A percentile compares a stretch with the other conserved stretches of the same genome.
phyloP scores from a whole-genome alignment of 2,797 vertebrate genomes.

The Limosa lapponica region DNA sequence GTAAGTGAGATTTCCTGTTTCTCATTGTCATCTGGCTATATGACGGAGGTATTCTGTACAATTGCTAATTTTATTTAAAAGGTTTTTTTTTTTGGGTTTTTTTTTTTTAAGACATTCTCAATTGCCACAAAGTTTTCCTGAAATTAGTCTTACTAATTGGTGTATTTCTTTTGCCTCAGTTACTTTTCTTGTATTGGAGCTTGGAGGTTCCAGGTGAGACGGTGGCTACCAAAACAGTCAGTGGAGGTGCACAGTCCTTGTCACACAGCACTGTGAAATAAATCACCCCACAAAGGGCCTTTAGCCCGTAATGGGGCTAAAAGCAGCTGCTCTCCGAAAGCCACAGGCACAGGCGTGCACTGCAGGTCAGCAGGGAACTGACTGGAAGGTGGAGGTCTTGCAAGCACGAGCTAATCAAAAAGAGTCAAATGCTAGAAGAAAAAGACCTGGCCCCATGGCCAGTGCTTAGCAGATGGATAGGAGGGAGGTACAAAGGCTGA shows the following conservation, averaged over 20 bases:
- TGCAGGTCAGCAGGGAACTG: background rate
- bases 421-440: background rate
- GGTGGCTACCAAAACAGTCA: background rate
- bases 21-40: background rate
- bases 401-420: background rate
- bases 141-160: background rate
- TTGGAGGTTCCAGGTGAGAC: background rate
- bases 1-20: conserved; percentile 63
- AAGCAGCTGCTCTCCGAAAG: background rate
- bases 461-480: background rate
- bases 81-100: no score
- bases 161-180: background rate
- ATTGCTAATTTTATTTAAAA: background rate
- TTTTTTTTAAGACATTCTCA: background rate
- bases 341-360: background rate
- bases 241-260: background rate
- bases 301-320: background rate
- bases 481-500: background rate
- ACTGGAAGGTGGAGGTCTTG: background rate
- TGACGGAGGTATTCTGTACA: background rate
- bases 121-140: background rate
- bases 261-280: background rate
- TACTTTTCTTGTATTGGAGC: background rate
- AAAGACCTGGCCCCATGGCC: background rate
- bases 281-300: background rate